Evolutionary conservation across 92 coral and sea anemone species (phyloP), one percentile per base, ranked within the genome.

Genomic region (Diadumene lineata): DNA sequence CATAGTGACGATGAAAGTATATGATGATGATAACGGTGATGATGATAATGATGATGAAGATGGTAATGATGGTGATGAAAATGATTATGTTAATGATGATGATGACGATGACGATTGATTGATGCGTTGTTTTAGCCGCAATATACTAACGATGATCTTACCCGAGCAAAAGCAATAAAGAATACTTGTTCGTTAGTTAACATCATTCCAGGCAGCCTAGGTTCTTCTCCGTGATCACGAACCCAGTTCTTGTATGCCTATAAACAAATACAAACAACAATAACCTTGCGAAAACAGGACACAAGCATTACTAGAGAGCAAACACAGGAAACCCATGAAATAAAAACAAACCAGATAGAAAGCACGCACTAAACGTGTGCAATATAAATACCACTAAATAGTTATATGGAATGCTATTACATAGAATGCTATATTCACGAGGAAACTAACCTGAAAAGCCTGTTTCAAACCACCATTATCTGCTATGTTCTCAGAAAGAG

Each of bases 401-500:
- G n/a, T n/a, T n/a, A n/a, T n/a, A n/a, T n/a, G n/a, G n/a, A n/a
- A n/a, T n/a, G n/a, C n/a, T n/a, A n/a, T n/a, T n/a, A n/a, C n/a
- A n/a, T n/a, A n/a, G n/a, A n/a, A n/a, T n/a, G n/a, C n/a, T n/a
- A n/a, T n/a, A n/a, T n/a, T n/a, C n/a, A n/a, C n/a, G n/a, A n/a
- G n/a, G n/a, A n/a, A n/a, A n/a, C 69, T 69, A 50, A 91, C 97
- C 88, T 88, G 64, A 50, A 81, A 86, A 13, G 97, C 90, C 27
- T 88, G 88, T 48, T 80, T 88, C 6, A 91, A 70, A 15, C 90
- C 97, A 26, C 97, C 97, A 70, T 88, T 88, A 79, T 91, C 97
- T 1, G 97, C 97, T 31, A 91, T 88, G 71, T 91, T 91, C 51
- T 91, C 97, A 2, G 97, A 88, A 62, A 91, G 76, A n/a, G 93